phyloP scores from a whole-genome alignment of 1,140 invertebrate species.

The Marisa cornuarietis region DNA sequence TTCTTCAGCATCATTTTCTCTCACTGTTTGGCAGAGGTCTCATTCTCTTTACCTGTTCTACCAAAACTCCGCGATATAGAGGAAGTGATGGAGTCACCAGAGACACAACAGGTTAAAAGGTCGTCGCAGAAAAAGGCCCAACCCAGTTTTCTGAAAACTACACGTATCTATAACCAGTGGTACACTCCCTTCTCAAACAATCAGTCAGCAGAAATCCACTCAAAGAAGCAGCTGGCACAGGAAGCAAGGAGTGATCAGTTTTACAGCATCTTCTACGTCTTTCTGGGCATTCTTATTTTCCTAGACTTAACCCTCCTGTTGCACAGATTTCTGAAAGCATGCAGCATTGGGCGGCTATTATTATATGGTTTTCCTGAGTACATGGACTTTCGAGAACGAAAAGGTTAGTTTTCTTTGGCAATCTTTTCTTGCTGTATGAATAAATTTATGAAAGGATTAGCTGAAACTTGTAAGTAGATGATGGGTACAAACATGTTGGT shows the following conservation, averaged over 20 bases:
- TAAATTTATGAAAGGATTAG: too few relatives aligned
- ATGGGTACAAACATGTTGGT: background rate
- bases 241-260: background rate
- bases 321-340: constrained; percentile 47
- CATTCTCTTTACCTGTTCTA: constrained; percentile 33
- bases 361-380: constrained; percentile 55
- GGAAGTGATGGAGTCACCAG: constrained; percentile 10
- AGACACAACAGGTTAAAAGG: background rate
- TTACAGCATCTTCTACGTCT: constrained; percentile 30
- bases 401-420: constrained; percentile 28
- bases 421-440: too few relatives aligned
- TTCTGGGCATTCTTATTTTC: constrained; percentile 41
- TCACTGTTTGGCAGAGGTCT: constrained; percentile 27
- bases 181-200: constrained; percentile 33
- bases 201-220: background rate
- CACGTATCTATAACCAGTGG: constrained; percentile 47
- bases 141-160: constrained; percentile 9
- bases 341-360: constrained; percentile 39
- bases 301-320: constrained; percentile 47
- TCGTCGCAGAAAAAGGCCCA: background rate
- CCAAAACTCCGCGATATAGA: constrained; percentile 29
- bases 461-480: background rate
- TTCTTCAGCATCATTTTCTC: too few relatives aligned
- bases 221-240: background rate
- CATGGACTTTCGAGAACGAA: constrained; percentile 48